phyloP scores from a whole-genome alignment of 2,113 vertebrate genomes.

The Pluvianellus socialis region DNA sequence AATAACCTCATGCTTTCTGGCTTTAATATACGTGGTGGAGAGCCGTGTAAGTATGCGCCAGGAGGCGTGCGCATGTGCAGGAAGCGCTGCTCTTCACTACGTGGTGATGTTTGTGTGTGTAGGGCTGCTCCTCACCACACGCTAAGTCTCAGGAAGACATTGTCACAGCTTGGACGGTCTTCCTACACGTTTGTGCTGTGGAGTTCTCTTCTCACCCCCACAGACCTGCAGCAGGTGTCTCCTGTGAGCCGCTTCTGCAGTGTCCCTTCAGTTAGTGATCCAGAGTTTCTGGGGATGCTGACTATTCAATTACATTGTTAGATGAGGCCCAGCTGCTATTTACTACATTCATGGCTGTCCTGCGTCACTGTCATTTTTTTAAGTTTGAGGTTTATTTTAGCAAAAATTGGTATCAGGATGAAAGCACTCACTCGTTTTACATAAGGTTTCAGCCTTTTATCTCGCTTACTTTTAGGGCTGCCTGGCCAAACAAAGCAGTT shows the following conservation, averaged over 20 bases:
- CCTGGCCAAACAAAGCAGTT: neutral
- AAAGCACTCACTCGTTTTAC: neutral
- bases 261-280: neutral
- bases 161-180: neutral
- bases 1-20: neutral
- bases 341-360: neutral
- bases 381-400: neutral
- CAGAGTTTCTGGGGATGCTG: neutral
- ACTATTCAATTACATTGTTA: neutral
- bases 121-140: neutral
- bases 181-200: neutral
- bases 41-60: neutral
- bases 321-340: neutral
- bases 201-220: neutral
- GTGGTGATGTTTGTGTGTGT: fast-evolving
- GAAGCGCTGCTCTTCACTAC: fast-evolving
- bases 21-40: neutral
- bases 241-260: neutral
- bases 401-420: neutral
- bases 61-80: neutral
- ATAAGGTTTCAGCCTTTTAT: neutral
- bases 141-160: neutral
- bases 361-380: neutral
- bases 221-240: neutral
- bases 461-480: neutral